Base-by-base conservation (phyloP, 1,140 invertebrate species). In the Pentalonia nigronervosa region DNA sequence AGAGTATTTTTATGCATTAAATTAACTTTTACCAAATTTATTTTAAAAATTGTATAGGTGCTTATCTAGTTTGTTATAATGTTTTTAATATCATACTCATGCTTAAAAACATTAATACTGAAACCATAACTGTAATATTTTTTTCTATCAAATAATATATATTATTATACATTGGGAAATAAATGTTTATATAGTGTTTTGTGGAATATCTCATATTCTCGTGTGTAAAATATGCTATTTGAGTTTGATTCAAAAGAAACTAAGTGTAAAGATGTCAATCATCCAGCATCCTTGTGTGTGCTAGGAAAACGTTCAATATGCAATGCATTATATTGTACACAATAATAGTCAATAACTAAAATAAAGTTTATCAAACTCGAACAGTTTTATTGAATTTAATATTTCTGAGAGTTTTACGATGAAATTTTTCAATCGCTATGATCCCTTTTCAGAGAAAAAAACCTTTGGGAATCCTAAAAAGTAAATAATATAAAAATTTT, bases 401-500 rank as follows among this genome's bases (percentile, higher is more conserved):
- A 34, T 76, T 76, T 76, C 14, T 76, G n/a, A 76, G 14, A 67
- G 11, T 76, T 67, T n/a, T 76, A 14, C 60, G 6, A n/a, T 76
- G 60, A 76, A n/a, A 76, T 76, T 17, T 76, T 76, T n/a, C 60
- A 76, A n/a, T 76, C 60, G 14, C 4, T 76, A n/a, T 76, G n/a
- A 76, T 76, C 30, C 60, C 30, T 76, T 76, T 76, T n/a, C 60
- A 76, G 6, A 7, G 30, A n/a, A 76, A n/a, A 76, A 56, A 76
- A n/a, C 60, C 60, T n/a, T 76, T 34, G 30, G n/a, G 60, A n/a
- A 76, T 76, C 14, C 11, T n/a, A 76, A 76, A 34, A 76, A 76
- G 60, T 76, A 76, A 76, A 76, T 76, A 76, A n/a, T n/a, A n/a
- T 76, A 34, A 76, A 76, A 76, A 76, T 14, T 76, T 76, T 76